Evolutionary conservation across 2,888 invertebrate genomes (phyloP).

Genomic region (Pemphredon lugubris): DNA sequence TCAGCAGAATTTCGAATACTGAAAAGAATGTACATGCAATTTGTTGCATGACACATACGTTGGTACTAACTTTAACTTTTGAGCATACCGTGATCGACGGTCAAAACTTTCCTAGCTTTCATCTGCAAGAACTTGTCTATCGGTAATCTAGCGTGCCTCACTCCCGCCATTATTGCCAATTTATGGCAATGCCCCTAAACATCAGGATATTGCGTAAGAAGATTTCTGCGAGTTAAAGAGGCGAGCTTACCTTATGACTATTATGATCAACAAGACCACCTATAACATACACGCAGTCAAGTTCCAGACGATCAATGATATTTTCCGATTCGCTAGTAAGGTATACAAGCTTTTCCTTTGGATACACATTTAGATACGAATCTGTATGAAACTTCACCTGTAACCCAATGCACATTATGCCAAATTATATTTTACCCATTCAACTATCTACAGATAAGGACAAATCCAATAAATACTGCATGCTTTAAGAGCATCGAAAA

Average conservation of each 20-base stretch:
- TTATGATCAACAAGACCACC: slow-evolving; percentile 99
- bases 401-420: slow-evolving; percentile 40
- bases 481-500: too few species aligned
- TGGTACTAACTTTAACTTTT: slow-evolving; percentile 4
- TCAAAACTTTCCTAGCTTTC: slow-evolving; percentile 95
- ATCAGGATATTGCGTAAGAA: slow-evolving; percentile 34
- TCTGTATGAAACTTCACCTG: slow-evolving; percentile 88
- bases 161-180: slow-evolving; percentile 89
- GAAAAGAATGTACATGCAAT: slow-evolving; percentile 68
- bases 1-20: slow-evolving; percentile 93
- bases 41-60: slow-evolving; percentile 7
- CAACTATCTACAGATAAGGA: too few species aligned
- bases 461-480: too few species aligned
- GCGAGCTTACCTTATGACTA: slow-evolving; percentile 88
- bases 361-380: slow-evolving; percentile 87
- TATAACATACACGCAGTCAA: slow-evolving; percentile 93
- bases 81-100: slow-evolving; percentile 94
- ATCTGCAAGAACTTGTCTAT: slow-evolving; percentile 94
- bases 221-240: slow-evolving; percentile 4
- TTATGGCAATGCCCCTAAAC: slow-evolving; percentile 91
- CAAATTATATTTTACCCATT: background rate
- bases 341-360: slow-evolving; percentile 91
- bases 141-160: slow-evolving; percentile 93
- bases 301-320: slow-evolving; percentile 88
- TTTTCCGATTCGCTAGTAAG: slow-evolving; percentile 97